These are phyloP conservation scores for Cossypha polioptera DNA, from an alignment of 2,797 vertebrate genomes.

Conservation along the genomic window DNA sequence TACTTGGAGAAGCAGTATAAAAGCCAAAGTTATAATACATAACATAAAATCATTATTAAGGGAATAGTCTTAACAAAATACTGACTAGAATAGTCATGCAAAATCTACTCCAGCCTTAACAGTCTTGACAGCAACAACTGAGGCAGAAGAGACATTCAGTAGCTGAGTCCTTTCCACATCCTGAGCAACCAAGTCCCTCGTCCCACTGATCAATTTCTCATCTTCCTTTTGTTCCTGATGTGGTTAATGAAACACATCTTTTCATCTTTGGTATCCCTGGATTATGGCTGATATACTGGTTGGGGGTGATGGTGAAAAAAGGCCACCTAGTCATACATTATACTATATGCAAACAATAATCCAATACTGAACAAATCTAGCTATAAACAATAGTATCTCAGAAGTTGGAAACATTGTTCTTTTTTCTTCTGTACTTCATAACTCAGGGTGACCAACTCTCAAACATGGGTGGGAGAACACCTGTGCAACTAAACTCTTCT, in stretches of 20 bases:
- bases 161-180: not conserved
- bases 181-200: not conserved
- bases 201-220: fast-evolving
- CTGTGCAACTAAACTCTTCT: not conserved
- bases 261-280: not conserved
- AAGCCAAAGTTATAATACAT: not conserved
- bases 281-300: not conserved
- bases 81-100: not conserved
- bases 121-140: not conserved
- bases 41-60: not conserved
- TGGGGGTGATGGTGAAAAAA: not conserved
- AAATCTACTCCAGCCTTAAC: not conserved
- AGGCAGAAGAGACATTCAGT: not conserved
- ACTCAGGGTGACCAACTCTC: not conserved
- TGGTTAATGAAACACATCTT: not conserved
- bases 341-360: not conserved
- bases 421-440: not conserved
- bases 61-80: not conserved
- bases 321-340: not conserved
- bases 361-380: not conserved
- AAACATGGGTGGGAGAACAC: not conserved
- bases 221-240: not conserved
- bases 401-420: not conserved
- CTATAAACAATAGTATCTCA: not conserved
- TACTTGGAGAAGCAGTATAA: not conserved